phyloP scores from a whole-genome alignment of 2,888 invertebrate species.

The Lapara coniferarum region DNA sequence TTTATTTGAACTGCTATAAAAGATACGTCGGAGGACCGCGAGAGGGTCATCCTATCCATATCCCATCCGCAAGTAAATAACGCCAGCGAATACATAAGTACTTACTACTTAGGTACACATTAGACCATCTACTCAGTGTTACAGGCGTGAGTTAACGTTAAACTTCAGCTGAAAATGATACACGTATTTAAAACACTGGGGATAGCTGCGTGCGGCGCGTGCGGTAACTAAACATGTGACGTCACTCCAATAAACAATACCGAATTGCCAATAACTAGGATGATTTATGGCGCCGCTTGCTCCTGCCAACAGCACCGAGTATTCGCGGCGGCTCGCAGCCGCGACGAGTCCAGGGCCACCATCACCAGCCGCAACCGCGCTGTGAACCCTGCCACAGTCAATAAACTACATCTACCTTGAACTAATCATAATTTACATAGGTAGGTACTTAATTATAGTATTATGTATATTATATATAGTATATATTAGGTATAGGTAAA shows the following conservation, averaged over 20 bases:
- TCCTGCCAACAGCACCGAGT: constrained; percentile 26
- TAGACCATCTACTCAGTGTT: neutral
- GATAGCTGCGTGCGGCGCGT: constrained; percentile 26
- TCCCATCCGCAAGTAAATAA: no score
- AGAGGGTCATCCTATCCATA: no score
- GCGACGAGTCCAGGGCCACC: constrained; percentile 9
- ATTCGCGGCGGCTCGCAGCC: constrained; percentile 12
- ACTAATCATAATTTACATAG: no score
- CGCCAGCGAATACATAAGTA: neutral
- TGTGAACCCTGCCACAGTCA: neutral
- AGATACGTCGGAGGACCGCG: no score
- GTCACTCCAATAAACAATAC: constrained; percentile 45
- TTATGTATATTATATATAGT: no score
- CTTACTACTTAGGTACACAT: no score
- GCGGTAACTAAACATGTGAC: constrained; percentile 41
- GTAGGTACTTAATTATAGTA: no score
- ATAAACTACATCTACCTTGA: no score
- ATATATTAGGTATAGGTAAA: no score
- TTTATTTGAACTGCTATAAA: no score
- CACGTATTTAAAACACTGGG: neutral
- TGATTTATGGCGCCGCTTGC: constrained; percentile 42
- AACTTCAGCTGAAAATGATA: neutral
- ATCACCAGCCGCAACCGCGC: neutral
- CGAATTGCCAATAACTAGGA: constrained; percentile 41
- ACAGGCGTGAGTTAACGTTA: neutral